Evolutionary conservation across 2,888 invertebrate species (phyloP), one percentile per base, ranked within the genome.

Genomic region (Ethmia dodecea): DNA sequence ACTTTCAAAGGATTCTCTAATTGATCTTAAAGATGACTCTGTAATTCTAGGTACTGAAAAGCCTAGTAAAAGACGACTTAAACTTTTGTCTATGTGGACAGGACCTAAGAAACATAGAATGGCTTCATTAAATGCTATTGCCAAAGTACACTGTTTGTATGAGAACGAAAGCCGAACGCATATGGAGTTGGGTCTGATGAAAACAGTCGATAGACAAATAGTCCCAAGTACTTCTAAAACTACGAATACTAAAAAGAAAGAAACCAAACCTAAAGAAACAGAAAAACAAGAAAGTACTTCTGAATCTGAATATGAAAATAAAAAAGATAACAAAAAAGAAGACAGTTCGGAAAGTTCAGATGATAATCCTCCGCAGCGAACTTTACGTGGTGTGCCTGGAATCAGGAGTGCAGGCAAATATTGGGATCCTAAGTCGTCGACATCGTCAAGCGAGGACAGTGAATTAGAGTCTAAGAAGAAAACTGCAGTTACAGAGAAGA

Each of bases 141-240:
- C 95, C 14, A 96, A 96, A 84, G 96, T 96, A 2, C 95, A 96
- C 67, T 95, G 95, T 60, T 86, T 96, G 13, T 96, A 96, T 60
- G 96, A 96, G 73, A 96, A 96, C 64, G 96, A 96, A 77, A 92
- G 93, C 32, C 87, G 93, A 31, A 91, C 91, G 1, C 92, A 92
- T 40, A 89, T 92, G 60, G 89, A 90, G 55, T 54, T 90, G 42
- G 90, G 90, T 0, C 60, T 87, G 26, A 83, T 86, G 78, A 84
- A 74, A 63, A 87, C 86, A 13, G 50, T 84, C 28, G 81, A 86
- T 25, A 63, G 81, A 40, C 87, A 84, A 52, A 46, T 67, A 9
- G 63, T 86, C 32, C 87, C 88, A 22, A 87, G 88, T 44, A 88
- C 88, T 13, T 88, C 88, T 22, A 88, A 89, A 42, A 64, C 74